phyloP scores from a whole-genome alignment of 2,113 vertebrate genomes.

The Morone saxatilis region DNA sequence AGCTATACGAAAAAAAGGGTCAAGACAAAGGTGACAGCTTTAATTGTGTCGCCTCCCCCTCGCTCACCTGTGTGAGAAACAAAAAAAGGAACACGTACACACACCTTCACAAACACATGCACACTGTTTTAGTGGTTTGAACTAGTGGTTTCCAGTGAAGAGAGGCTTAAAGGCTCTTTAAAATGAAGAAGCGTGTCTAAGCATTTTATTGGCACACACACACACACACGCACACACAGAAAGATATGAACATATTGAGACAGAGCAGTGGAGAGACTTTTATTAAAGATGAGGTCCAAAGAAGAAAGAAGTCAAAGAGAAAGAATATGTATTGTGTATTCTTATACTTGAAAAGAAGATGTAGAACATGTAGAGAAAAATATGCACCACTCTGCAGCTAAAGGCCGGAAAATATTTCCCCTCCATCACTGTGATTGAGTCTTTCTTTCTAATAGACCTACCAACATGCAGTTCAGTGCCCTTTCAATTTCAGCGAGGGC shows the following conservation, averaged over 20 bases:
- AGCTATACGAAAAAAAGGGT: background rate
- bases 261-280: background rate
- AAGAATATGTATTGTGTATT: background rate
- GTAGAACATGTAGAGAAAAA: background rate
- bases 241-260: background rate
- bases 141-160: background rate
- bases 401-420: background rate
- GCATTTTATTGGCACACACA: background rate
- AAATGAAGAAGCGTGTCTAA: background rate
- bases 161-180: constrained; percentile 20
- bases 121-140: background rate
- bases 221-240: background rate
- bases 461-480: constrained; percentile 3
- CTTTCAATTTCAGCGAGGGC: constrained; percentile 7
- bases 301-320: background rate
- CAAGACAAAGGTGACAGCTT: constrained; percentile 24
- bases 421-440: constrained; percentile 4
- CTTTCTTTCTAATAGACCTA: background rate
- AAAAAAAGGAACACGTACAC: background rate
- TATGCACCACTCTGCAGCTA: too few relatives aligned
- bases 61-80: constrained; percentile 19
- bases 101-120: background rate
- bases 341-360: background rate
- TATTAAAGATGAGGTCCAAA: background rate
- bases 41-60: constrained; percentile 7